A percentile compares a stretch with the other conserved stretches of the same genome.
These are phyloP conservation scores for Strongylocentrotus purpuratus DNA, from an alignment of 35 echinoderm and acorn worm species.

Conservation along the genomic window DNA sequence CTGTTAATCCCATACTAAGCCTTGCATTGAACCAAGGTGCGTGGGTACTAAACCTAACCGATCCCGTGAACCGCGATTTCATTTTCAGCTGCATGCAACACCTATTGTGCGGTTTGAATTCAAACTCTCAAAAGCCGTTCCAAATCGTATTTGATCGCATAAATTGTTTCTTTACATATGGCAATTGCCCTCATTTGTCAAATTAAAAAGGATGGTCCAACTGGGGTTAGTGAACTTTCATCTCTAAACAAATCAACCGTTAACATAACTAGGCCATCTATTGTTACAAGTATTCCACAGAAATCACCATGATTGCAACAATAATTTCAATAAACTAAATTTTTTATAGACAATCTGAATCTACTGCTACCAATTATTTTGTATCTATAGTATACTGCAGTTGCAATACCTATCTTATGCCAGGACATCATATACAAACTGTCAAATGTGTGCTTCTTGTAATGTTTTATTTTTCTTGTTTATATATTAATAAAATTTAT, in stretches of 20 bases:
- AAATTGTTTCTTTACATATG: constrained; percentile 32
- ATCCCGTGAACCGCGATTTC: background rate
- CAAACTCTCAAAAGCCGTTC: background rate
- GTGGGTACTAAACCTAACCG: background rate
- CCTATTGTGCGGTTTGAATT: background rate
- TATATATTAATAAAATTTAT: too few species aligned
- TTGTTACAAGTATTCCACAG: background rate
- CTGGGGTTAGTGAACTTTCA: background rate
- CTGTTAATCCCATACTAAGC: background rate
- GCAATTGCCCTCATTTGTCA: constrained; percentile 31
- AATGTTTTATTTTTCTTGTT: too few species aligned
- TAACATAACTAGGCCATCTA: background rate
- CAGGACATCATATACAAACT: too few species aligned
- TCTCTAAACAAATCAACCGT: background rate
- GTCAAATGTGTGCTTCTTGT: too few species aligned
- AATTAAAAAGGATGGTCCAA: constrained; percentile 19
- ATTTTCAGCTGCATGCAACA: background rate
- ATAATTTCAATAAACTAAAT: background rate
- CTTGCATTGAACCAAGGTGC: background rate
- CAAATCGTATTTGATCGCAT: background rate
- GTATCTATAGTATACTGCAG: too few species aligned
- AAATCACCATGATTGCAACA: background rate
- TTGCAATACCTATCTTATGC: too few species aligned
- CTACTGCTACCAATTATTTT: too few species aligned
- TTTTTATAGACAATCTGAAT: too few species aligned